These are phyloP conservation scores for Coenobita brevimanus DNA, from an alignment of 1,140 invertebrate genomes.

Conservation along the genomic window DNA sequence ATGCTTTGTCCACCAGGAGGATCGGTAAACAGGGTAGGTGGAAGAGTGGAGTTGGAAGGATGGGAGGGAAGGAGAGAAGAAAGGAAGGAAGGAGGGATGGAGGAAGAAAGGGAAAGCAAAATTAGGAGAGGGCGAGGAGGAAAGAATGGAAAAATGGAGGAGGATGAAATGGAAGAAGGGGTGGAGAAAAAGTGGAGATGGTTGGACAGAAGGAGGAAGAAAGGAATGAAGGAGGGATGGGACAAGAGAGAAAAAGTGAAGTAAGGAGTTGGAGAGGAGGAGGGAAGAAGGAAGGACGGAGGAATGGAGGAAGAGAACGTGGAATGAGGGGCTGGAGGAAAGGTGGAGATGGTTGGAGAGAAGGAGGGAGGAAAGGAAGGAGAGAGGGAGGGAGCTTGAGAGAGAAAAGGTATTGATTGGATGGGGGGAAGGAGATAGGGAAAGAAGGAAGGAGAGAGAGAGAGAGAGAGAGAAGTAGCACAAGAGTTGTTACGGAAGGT, in stretches of 20 bases:
- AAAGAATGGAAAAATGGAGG: neutral
- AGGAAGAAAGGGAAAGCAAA: too few species aligned
- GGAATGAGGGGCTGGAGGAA: neutral
- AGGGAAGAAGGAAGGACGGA: neutral
- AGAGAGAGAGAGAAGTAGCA: neutral
- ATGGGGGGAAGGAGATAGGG: neutral
- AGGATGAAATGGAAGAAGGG: too few species aligned
- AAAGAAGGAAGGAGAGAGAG: neutral
- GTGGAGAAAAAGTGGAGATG: neutral
- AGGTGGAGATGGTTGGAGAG: neutral
- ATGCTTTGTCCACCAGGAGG: too few species aligned
- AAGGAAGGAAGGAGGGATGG: too few species aligned
- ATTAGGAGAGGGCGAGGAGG: too few species aligned
- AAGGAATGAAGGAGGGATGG: neutral
- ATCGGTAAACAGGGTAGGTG: too few species aligned
- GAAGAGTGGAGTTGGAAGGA: too few species aligned
- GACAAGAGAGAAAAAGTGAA: neutral
- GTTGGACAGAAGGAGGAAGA: too few species aligned
- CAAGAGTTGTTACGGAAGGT: neutral
- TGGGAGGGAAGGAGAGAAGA: too few species aligned
- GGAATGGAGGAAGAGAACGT: neutral
- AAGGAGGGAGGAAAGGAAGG: neutral
- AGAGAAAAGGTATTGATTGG: neutral
- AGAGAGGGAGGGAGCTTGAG: too few species aligned
- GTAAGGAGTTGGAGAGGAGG: neutral